Evolutionary conservation across 1,140 invertebrate species (phyloP).

Genomic region (Drosophila nigrodunni): DNA sequence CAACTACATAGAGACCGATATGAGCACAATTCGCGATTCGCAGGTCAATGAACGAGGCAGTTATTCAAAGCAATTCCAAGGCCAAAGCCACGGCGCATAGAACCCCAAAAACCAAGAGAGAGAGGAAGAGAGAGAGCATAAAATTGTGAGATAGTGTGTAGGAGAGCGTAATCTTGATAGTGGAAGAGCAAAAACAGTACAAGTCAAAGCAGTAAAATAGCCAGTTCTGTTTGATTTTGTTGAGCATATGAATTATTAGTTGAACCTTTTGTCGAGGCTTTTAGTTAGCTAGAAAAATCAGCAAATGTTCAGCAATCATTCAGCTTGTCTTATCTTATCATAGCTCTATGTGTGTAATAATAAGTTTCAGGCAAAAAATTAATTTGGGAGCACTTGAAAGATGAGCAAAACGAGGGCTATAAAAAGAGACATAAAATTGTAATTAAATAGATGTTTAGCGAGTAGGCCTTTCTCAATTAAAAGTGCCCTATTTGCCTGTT

Average conservation of each 20-base stretch:
- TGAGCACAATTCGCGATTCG: slow-evolving; percentile 54
- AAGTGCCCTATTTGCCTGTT: no score
- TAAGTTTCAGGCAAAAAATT: slow-evolving; percentile 5
- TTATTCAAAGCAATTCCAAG: slow-evolving; percentile 71
- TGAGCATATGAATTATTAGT: not conserved
- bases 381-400: no score
- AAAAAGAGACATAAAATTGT: no score
- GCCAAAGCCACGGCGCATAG: slow-evolving; percentile 76
- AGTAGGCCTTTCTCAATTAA: not conserved
- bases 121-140: slow-evolving; percentile 21
- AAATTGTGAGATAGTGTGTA: slow-evolving; percentile 16
- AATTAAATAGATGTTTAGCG: no score
- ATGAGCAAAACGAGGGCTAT: no score
- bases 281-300: slow-evolving; percentile 12
- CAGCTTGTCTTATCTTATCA: slow-evolving; percentile 28
- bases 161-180: not conserved
- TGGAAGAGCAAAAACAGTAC: slow-evolving; percentile 3
- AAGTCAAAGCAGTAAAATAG: slow-evolving; percentile 5
- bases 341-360: slow-evolving; percentile 1
- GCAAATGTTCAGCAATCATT: not conserved
- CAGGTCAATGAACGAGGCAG: slow-evolving; percentile 76
- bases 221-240: not conserved
- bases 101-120: slow-evolving; percentile 31
- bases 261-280: slow-evolving; percentile 17
- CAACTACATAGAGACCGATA: slow-evolving; percentile 41